Base-by-base conservation (phyloP, 2,797 vertebrate species). In the Manis crassicaudata region DNA sequence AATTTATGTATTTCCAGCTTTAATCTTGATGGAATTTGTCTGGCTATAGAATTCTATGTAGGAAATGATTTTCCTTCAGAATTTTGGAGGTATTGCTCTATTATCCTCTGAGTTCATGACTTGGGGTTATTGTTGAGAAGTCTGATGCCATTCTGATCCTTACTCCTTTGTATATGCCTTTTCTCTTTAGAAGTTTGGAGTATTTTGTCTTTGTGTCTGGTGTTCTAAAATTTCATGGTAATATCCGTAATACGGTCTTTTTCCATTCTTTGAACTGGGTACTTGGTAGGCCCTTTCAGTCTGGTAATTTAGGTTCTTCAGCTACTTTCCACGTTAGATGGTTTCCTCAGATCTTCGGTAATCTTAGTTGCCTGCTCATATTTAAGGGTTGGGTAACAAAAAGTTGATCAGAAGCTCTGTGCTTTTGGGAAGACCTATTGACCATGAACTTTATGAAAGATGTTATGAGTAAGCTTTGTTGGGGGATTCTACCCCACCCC, bases 1-100 rank as follows among this genome's bases (percentile, higher is more conserved):
- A 82, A 72, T 83, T 87, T 50, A 63, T 50, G 21, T 56, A 18
- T 88, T 92, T 56, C 12, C 81, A 21, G 65, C 62, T 82, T 67
- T 73, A 58, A 68, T 87, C 35, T 43, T 90, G 46, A 73, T 68
- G 43, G 18, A 72, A 23, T 86, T 92, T 50, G 43, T n/a, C 40
- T 95, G 70, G 52, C 9, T 79, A 65, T 67, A 93, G 90, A 84
- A 82, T 52, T 84, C 16, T 67, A 63, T 6, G n/a, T 27, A 68
- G 52, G 43, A 79, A 87, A 60, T 84, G 6, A 75, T 90, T 79
- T 92, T 77, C 70, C n/a, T 90, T 83, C 27, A 62, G 76, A 56
- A 37, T 58, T 60, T 50, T 52, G 25, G 83, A 95, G 56, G 23
- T 16, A 3, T 35, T 32, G 2, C 20, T 76, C 43, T n/a, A 37